Evolutionary conservation across 1,140 invertebrate species (phyloP), one percentile per base, ranked within the genome.

Genomic region (Solenopsis invicta): DNA sequence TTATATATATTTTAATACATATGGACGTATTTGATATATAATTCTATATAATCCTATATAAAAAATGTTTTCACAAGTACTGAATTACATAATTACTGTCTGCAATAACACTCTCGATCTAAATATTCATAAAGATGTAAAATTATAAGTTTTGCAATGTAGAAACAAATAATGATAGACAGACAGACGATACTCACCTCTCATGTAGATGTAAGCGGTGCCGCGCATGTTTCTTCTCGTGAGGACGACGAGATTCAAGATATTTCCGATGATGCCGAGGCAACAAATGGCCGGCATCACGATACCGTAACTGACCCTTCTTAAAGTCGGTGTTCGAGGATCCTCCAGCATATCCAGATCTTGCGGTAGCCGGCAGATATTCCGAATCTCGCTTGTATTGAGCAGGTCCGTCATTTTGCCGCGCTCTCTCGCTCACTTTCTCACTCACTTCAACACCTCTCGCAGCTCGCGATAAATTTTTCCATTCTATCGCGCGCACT

Each of bases 191-290:
- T 48, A 87, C 92, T 96, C 92, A 97, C 97, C 97, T 95, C 97
- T 95, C 97, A 97, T 97, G 91, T 98, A 98, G 90, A 97, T 97
- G 92, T 97, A 98, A 52, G 97, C 97, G 0, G 96, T 97, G n/a
- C 97, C 97, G 75, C 96, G 96, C 96, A 97, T 97, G 87, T 97
- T 97, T 52, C 97, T 96, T 61, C 97, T 96, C 16, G 97, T 97
- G 13, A 98, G 96, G 0, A 98, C 97, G 77, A 97, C 95, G 80
- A 98, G 94, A 93, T 97, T 98, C 86, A 97, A 96, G 48, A 97
- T 95, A 90, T 98, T 98, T 18, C 97, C 97, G 24, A 97, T 94
- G 90, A 98, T 97, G 59, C 97, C 97, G 21, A 97, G 93, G 41
- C 96, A 95, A 92, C 97, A 97, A 87, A 98, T 97, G 50, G 96